Base-by-base conservation (phyloP, 2,113 vertebrate species). In the Tachysurus fulvidraco region DNA sequence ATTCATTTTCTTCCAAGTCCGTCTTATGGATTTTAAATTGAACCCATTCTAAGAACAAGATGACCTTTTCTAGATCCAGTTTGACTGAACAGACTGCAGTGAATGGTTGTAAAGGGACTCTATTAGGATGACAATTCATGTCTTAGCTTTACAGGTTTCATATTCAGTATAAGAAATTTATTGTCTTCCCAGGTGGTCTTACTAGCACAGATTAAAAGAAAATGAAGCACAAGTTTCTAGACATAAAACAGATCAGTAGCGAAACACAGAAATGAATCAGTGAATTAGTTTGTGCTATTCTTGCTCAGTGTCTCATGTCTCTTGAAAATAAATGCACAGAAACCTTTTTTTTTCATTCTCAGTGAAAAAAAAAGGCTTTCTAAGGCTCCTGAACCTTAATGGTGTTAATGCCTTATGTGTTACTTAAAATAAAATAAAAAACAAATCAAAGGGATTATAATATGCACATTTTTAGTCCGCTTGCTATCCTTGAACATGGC, bases 11-110 rank as follows among this genome's bases (percentile, higher is more conserved):
- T 85, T 52, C 23, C 81, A 78, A 65, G 81, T 88, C 87, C 78
- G 57, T 89, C 87, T 89, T 78, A 87, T 88, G 83, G 87, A 90
- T 83, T 88, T 90, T 79, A 88, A 89, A 89, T 89, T 89, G 89
- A 89, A 89, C 81, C 88, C 59, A 90, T 89, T 90, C 86, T 84
- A 36, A 4, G 78, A 78, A 82, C 84, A 46, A 71, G 86, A 89
- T 90, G 83, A 89, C 85, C 84, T 89, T 91, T 91, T 89, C 81
- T 84, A 77, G 86, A 86, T 87, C 71, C 78, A 78, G 77, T 77
- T 79, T 62, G 60, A 54, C 88, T 89, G 65, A 83, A 84, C 86
- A 25, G 85, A 83, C 82, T 85, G 87, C 69, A 86, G 80, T 88
- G 89, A 90, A 85, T 71, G 62, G 71, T 78, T 88, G 87, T 90